Evolutionary conservation across 2,888 invertebrate species (phyloP).

Genomic region (Pheosia tremula): DNA sequence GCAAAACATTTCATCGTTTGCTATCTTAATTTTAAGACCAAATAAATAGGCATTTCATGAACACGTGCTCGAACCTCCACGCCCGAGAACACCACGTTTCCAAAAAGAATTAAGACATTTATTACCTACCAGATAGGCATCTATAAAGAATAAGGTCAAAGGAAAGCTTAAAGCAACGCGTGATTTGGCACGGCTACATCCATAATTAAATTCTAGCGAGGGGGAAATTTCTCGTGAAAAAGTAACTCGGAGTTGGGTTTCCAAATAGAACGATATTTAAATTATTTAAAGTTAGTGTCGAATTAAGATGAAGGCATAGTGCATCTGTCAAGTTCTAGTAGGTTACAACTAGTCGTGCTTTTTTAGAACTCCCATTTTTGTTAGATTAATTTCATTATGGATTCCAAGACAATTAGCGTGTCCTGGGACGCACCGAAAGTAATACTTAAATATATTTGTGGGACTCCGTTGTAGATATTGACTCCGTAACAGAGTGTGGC

Average conservation of each 20-base stretch:
- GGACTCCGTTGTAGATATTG: no score
- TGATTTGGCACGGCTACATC: conserved; percentile 37
- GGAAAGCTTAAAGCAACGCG: conserved; percentile 34
- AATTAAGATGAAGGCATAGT: neutral
- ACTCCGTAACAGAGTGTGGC: no score
- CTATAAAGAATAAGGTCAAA: conserved; percentile 28
- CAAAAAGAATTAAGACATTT: conserved; percentile 4
- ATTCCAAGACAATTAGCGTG: no score
- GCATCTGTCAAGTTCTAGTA: no score
- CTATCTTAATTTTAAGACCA: no score
- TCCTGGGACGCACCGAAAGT: no score
- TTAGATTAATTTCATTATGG: no score
- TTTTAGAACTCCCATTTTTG: no score
- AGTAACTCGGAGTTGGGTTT: conserved; percentile 28
- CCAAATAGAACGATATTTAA: conserved; percentile 31
- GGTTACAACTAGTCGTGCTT: no score
- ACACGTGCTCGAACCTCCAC: neutral
- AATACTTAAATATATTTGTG: no score
- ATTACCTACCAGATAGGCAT: neutral
- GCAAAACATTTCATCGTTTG: no score
- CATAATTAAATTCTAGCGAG: conserved; percentile 38
- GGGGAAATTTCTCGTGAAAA: conserved; percentile 26
- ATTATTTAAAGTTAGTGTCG: conserved; percentile 10
- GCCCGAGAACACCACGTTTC: neutral
- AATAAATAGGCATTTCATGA: no score